phyloP scores from a whole-genome alignment of 2,113 vertebrate genomes.

The Piprites chloris region DNA sequence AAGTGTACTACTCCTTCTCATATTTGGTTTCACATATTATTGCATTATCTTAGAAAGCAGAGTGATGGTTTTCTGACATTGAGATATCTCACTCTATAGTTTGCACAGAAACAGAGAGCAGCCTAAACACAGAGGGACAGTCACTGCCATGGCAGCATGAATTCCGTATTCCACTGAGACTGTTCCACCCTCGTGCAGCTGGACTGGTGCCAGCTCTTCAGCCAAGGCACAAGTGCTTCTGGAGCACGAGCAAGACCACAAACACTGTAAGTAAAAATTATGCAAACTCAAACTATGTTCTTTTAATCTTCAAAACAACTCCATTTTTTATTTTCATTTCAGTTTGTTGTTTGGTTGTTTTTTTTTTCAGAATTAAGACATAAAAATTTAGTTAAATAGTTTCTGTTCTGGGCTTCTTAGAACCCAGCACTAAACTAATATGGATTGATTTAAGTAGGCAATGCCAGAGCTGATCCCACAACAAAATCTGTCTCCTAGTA shows the following conservation, averaged over 20 bases:
- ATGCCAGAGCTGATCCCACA: background rate
- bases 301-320: background rate
- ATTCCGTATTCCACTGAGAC: background rate
- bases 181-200: background rate
- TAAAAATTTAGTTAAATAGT: background rate
- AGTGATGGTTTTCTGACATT: background rate
- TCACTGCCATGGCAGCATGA: background rate
- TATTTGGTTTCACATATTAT: background rate
- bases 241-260: fast-evolving
- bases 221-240: background rate
- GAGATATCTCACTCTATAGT: background rate
- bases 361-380: background rate
- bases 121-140: background rate
- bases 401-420: background rate
- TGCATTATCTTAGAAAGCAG: background rate
- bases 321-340: background rate
- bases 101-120: background rate
- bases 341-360: background rate
- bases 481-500: background rate
- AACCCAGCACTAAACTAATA: background rate
- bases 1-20: background rate
- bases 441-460: background rate
- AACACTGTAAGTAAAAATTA: background rate
- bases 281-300: background rate
- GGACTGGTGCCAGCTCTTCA: background rate